Conservation (phyloP, 2,888 invertebrate species). For the Uloborus plumipes region DNA sequence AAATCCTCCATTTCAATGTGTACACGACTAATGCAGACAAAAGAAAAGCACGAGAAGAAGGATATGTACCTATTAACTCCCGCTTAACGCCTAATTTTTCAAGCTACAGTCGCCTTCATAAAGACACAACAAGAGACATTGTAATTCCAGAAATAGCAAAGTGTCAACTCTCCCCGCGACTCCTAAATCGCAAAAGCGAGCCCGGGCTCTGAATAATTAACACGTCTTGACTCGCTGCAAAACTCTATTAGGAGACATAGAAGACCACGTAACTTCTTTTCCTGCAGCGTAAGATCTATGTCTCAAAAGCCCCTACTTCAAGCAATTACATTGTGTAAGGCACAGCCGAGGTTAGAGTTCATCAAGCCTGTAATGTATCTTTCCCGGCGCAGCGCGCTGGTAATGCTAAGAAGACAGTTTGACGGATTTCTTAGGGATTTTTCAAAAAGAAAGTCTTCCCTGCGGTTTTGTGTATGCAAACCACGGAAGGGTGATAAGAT, state of each 20-base stretch:
- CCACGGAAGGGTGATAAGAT: constrained; percentile 60
- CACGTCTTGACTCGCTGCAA: constrained; percentile 50
- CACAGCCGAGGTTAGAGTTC: constrained; percentile 54
- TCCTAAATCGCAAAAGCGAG: constrained; percentile 31
- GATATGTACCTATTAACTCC: constrained; percentile 12
- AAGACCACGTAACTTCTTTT: constrained; percentile 26
- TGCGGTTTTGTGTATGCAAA: constrained; percentile 58
- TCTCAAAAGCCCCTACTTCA: constrained; percentile 45
- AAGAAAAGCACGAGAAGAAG: no score
- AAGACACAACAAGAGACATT: constrained; percentile 35
- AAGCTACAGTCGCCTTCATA: constrained; percentile 21
- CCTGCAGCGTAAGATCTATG: constrained; percentile 17
- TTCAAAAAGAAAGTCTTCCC: constrained; percentile 38
- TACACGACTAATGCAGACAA: no score
- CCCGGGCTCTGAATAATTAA: constrained; percentile 55
- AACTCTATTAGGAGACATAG: constrained; percentile 53
- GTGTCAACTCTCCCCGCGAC: constrained; percentile 36
- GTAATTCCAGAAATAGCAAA: constrained; percentile 56
- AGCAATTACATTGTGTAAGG: constrained; percentile 58
- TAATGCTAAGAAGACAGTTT: constrained; percentile 58
- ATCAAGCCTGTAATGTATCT: constrained; percentile 62
- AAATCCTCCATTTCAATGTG: no score
- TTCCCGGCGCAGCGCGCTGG: constrained; percentile 24
- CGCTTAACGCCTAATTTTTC: constrained; percentile 32
- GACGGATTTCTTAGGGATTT: constrained; percentile 55